Evolutionary conservation across 2,113 vertebrate species (phyloP).

Genomic region (Helogale parvula): DNA sequence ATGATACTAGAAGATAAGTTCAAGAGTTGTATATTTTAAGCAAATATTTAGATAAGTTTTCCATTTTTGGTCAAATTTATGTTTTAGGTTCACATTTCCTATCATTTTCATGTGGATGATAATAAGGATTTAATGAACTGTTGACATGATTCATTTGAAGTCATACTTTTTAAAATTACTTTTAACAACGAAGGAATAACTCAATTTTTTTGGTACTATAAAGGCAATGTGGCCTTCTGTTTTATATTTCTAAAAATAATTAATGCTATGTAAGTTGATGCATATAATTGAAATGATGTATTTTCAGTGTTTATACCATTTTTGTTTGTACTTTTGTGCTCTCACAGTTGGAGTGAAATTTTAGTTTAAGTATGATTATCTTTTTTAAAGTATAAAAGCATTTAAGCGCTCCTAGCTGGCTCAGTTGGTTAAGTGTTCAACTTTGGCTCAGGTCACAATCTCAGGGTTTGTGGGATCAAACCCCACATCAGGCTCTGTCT

Average conservation of each 20-base stretch:
- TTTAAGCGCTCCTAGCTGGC: no score
- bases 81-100: neutral
- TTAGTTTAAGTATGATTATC: neutral
- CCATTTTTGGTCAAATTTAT: neutral
- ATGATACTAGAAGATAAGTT: neutral
- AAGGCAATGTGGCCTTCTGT: neutral
- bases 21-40: neutral
- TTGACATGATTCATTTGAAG: neutral
- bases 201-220: neutral
- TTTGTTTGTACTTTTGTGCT: neutral
- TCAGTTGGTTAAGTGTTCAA: no score
- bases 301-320: slow-evolving; percentile 12
- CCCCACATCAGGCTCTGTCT: no score
- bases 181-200: neutral
- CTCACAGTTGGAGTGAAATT: neutral
- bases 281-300: neutral
- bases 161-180: slow-evolving; percentile 7
- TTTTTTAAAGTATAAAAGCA: neutral
- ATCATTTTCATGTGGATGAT: neutral
- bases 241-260: slow-evolving; percentile 54
- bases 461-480: no score
- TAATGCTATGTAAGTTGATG: neutral
- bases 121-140: neutral
- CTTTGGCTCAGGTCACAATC: no score
- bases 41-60: neutral